A percentile compares a stretch with the other conserved stretches of the same genome.
Evolutionary conservation across 2,797 vertebrate species (phyloP).

Genomic region (Okamejei kenojei): DNA sequence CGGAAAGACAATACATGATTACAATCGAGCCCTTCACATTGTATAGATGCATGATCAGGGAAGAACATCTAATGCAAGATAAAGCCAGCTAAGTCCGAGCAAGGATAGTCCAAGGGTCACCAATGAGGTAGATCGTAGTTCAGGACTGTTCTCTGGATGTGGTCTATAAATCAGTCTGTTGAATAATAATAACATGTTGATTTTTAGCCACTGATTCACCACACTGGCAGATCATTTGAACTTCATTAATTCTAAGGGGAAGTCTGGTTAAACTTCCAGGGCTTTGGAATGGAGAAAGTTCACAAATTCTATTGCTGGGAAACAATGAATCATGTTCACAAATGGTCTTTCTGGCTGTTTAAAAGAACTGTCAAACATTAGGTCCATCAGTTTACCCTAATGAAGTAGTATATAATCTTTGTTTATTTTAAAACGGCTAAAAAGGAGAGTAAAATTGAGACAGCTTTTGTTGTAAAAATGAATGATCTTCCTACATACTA

Average conservation of each 20-base stretch:
- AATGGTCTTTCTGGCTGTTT: background rate
- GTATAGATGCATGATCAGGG: too few relatives aligned
- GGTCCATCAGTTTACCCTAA: background rate
- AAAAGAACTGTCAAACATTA: slow-evolving; percentile 10
- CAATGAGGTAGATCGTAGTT: too few relatives aligned
- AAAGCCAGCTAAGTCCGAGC: too few relatives aligned
- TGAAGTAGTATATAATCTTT: background rate
- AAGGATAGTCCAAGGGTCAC: too few relatives aligned
- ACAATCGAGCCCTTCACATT: too few relatives aligned
- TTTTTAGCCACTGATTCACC: background rate
- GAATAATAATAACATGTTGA: background rate
- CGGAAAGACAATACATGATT: too few relatives aligned
- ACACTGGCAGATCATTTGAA: background rate
- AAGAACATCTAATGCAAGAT: too few relatives aligned
- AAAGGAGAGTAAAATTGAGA: background rate
- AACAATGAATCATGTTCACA: background rate
- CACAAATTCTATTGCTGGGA: background rate
- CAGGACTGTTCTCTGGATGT: too few relatives aligned
- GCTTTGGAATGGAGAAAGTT: background rate
- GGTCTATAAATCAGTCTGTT: background rate
- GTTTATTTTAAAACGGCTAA: background rate
- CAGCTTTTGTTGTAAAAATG: slow-evolving; percentile 1
- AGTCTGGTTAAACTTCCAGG: background rate
- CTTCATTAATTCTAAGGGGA: background rate
- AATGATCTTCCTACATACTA: background rate